These are phyloP conservation scores for Uropetala carovei DNA, from an alignment of 2,888 invertebrate genomes.

Conservation along the genomic window DNA sequence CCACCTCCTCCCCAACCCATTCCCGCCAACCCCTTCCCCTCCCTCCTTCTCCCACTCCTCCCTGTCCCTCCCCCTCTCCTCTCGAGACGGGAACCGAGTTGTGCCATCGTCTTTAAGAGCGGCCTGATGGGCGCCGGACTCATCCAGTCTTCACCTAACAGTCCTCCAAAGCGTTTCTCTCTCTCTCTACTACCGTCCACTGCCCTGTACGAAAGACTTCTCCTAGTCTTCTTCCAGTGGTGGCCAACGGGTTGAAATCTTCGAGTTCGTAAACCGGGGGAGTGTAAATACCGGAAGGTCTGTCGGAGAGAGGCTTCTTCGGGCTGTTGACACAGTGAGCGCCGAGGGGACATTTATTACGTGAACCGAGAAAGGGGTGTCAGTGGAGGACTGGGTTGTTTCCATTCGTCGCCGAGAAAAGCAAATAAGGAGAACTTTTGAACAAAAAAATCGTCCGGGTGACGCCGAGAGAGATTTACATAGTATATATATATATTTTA, in stretches of 20 bases:
- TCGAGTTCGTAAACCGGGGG: not conserved
- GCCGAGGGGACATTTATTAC: not conserved
- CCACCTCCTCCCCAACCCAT: not conserved
- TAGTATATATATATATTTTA: too few species aligned
- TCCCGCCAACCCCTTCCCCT: not conserved
- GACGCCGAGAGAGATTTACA: not conserved
- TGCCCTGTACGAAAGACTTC: not conserved
- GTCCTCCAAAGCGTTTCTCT: constrained; percentile 58
- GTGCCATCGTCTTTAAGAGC: constrained; percentile 63
- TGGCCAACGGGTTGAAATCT: not conserved
- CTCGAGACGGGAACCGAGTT: constrained; percentile 60
- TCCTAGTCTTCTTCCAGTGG: not conserved
- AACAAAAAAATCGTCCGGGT: not conserved
- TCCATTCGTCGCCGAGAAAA: not conserved
- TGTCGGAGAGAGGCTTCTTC: not conserved
- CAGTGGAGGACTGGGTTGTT: not conserved
- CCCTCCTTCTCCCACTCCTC: not conserved
- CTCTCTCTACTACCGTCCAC: not conserved
- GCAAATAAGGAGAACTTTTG: not conserved
- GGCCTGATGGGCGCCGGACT: constrained; percentile 56
- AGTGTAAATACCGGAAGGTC: not conserved
- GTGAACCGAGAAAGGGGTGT: not conserved
- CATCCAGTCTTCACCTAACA: constrained; percentile 64
- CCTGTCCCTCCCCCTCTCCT: not conserved
- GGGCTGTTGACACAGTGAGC: constrained; percentile 2